Conservation (phyloP, 2,888 invertebrate genomes). For the Ditula angustiorana region DNA sequence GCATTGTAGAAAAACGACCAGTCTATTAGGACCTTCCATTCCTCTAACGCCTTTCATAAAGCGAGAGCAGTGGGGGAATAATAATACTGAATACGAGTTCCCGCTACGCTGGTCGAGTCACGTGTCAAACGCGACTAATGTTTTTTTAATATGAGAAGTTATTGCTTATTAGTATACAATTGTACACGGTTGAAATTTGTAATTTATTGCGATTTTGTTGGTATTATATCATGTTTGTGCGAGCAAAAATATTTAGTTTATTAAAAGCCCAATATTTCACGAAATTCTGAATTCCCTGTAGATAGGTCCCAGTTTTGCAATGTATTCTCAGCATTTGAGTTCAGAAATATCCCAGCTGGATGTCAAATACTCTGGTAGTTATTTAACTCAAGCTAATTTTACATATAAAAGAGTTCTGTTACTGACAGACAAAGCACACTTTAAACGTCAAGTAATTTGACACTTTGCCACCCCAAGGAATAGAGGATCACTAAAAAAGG, state of each 20-base stretch:
- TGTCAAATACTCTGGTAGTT: too few species aligned
- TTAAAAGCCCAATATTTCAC: neutral
- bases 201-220: constrained; percentile 52
- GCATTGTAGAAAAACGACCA: constrained; percentile 68
- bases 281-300: too few species aligned
- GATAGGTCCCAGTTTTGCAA: too few species aligned
- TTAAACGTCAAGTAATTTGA: too few species aligned
- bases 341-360: too few species aligned
- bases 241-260: neutral
- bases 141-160: constrained; percentile 72
- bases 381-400: too few species aligned
- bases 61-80: constrained; percentile 39
- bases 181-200: constrained; percentile 61
- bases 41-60: constrained; percentile 43
- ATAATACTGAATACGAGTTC: constrained; percentile 44
- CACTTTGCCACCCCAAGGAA: too few species aligned
- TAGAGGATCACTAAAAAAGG: too few species aligned
- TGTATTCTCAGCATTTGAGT: too few species aligned
- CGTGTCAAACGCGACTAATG: constrained; percentile 70
- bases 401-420: too few species aligned
- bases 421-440: too few species aligned
- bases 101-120: constrained; percentile 51
- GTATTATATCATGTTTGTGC: neutral
- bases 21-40: constrained; percentile 48
- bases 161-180: constrained; percentile 70